These are phyloP conservation scores for Acrobasis repandana DNA, from an alignment of 2,888 invertebrate genomes.

Conservation along the genomic window DNA sequence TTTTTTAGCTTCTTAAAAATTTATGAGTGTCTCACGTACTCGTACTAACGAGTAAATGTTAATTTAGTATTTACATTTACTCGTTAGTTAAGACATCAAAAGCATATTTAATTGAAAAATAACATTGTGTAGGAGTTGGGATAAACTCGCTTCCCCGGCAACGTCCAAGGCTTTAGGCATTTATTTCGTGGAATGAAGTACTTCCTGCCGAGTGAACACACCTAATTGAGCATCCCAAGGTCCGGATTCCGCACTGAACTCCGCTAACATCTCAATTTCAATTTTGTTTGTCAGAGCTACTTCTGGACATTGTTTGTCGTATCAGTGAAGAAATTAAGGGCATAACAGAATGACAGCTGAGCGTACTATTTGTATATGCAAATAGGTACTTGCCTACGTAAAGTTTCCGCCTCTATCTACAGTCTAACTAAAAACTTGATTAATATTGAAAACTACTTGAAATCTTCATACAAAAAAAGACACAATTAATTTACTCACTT, in stretches of 20 bases:
- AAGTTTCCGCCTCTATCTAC: no score
- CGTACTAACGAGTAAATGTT: no score
- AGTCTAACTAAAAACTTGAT: no score
- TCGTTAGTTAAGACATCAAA: not conserved
- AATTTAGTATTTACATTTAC: not conserved
- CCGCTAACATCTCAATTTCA: conserved; percentile 30
- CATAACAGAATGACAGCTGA: not conserved
- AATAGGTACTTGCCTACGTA: no score
- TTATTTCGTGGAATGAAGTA: not conserved
- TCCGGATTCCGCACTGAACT: conserved; percentile 14
- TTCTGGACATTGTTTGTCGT: conserved; percentile 30
- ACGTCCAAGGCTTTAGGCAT: not conserved
- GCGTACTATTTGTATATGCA: no score
- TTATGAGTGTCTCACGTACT: no score
- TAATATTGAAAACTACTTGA: no score
- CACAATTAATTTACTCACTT: no score
- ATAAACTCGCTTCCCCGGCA: not conserved
- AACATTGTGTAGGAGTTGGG: not conserved
- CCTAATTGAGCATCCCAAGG: conserved; percentile 28
- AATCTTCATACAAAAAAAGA: no score
- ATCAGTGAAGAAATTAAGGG: conserved; percentile 24
- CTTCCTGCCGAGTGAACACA: conserved; percentile 29
- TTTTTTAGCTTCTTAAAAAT: no score
- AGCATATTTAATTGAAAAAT: not conserved
- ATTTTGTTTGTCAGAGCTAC: conserved; percentile 23